Percentiles rank a stretch among this genome's conserved stretches.
Conservation (phyloP, 2,113 vertebrate species). For the Bubalus kerabau region DNA sequence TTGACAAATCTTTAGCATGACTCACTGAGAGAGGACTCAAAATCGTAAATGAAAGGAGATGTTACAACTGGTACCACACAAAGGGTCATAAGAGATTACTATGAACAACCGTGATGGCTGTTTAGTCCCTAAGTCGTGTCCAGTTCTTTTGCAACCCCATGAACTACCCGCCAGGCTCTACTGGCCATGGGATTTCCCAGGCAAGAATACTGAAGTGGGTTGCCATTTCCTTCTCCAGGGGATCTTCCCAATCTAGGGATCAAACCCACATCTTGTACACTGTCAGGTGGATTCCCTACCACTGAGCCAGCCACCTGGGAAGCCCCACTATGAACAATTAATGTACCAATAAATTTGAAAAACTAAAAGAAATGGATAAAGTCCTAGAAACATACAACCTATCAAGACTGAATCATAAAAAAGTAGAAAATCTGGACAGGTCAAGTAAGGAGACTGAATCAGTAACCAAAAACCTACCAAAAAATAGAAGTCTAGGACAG, state of each 20-base stretch:
- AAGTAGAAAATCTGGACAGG: neutral
- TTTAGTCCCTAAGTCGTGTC: neutral
- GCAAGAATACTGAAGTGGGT: neutral
- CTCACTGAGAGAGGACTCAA: neutral
- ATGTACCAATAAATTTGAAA: neutral
- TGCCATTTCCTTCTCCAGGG: neutral
- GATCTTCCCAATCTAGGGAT: neutral
- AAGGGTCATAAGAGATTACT: neutral
- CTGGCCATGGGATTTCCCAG: neutral
- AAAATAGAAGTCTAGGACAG: neutral
- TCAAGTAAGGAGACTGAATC: neutral
- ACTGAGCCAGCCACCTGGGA: neutral
- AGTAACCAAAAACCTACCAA: neutral
- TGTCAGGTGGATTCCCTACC: neutral
- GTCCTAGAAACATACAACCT: neutral
- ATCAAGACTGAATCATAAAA: neutral
- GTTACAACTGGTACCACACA: neutral
- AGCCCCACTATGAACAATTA: neutral
- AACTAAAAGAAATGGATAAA: neutral
- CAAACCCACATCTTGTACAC: neutral
- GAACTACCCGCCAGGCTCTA: neutral
- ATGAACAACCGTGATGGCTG: neutral
- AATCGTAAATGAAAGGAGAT: neutral
- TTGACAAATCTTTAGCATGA: neutral
- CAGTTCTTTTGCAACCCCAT: neutral